Evolutionary conservation across 1,140 invertebrate genomes (phyloP).

Genomic region (Pissodes strobi): DNA sequence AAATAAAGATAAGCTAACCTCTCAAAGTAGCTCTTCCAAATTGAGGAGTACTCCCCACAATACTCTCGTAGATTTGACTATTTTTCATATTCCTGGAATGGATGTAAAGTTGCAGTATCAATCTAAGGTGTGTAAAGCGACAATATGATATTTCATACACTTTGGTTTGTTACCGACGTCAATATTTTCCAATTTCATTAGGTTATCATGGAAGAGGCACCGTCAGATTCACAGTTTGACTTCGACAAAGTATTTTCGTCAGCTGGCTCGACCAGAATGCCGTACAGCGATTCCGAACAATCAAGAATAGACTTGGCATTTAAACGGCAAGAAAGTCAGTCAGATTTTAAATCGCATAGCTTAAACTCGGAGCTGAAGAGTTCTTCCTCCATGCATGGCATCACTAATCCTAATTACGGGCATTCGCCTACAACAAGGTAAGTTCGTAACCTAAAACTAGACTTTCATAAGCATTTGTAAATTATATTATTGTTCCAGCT

Average conservation of each 20-base stretch:
- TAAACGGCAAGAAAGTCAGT: slow-evolving; percentile 48
- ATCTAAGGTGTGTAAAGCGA: slow-evolving; percentile 67
- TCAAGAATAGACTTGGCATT: slow-evolving; percentile 53
- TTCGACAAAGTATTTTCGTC: slow-evolving; percentile 43
- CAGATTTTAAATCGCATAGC: slow-evolving; percentile 33
- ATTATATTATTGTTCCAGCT: slow-evolving; percentile 27
- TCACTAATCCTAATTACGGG: slow-evolving; percentile 53
- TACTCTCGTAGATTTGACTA: slow-evolving; percentile 77
- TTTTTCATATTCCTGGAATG: slow-evolving; percentile 93
- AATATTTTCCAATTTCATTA: too few relatives aligned
- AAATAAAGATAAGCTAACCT: slow-evolving; percentile 59
- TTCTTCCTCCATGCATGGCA: slow-evolving; percentile 51
- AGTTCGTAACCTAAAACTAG: background rate
- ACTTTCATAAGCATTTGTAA: background rate
- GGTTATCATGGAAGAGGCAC: slow-evolving; percentile 34
- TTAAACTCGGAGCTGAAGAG: slow-evolving; percentile 36
- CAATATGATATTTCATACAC: background rate
- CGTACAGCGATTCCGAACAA: slow-evolving; percentile 45
- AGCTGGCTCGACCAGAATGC: slow-evolving; percentile 14
- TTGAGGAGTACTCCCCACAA: slow-evolving; percentile 59
- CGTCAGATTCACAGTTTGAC: slow-evolving; percentile 32
- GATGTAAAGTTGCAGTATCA: slow-evolving; percentile 94
- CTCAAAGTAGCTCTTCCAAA: slow-evolving; percentile 58
- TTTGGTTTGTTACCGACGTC: too few relatives aligned
- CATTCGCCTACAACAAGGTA: slow-evolving; percentile 45